Percentiles rank a stretch among this genome's conserved stretches.
phyloP scores from a whole-genome alignment of 1,140 invertebrate genomes.

The Lycorma delicatula region DNA sequence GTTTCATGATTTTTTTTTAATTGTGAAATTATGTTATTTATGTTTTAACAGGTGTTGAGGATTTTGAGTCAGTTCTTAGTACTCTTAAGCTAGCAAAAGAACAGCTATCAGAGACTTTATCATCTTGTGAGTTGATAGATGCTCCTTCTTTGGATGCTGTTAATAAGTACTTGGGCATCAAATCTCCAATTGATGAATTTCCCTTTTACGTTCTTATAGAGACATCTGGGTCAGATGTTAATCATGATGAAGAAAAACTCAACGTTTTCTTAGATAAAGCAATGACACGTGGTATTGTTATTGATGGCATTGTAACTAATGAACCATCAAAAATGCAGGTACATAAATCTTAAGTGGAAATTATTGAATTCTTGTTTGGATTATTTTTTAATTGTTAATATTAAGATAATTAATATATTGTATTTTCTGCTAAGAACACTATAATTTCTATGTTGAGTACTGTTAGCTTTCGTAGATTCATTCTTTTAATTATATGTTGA shows the following conservation, averaged over 20 bases:
- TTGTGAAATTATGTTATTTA: no score
- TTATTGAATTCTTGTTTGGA: no score
- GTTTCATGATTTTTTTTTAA: no score
- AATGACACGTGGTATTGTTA: slow-evolving; percentile 58
- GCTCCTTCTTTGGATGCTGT: slow-evolving; percentile 51
- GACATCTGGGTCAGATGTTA: slow-evolving; percentile 71
- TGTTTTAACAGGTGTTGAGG: slow-evolving; percentile 51
- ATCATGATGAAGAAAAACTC: slow-evolving; percentile 83
- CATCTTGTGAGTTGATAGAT: slow-evolving; percentile 92
- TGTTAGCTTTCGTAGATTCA: no score
- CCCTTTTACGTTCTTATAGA: slow-evolving; percentile 90
- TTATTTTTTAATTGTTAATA: no score
- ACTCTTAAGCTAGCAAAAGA: slow-evolving; percentile 61
- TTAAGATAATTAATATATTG: no score
- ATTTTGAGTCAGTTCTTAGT: slow-evolving; percentile 67
- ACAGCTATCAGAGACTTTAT: slow-evolving; percentile 79
- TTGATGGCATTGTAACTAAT: slow-evolving; percentile 74
- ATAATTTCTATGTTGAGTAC: no score
- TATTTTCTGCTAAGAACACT: no score
- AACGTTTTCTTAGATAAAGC: slow-evolving; percentile 63
- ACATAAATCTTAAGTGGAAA: no score
- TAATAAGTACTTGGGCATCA: slow-evolving; percentile 29
- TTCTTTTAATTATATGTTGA: no score
- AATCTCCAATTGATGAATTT: slow-evolving; percentile 39
- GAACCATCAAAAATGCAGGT: slow-evolving; percentile 72